Percentiles rank a stretch among this genome's conserved stretches.
phyloP scores from a whole-genome alignment of 2,888 invertebrate genomes.

The Hermaeophaga mercurialis region DNA sequence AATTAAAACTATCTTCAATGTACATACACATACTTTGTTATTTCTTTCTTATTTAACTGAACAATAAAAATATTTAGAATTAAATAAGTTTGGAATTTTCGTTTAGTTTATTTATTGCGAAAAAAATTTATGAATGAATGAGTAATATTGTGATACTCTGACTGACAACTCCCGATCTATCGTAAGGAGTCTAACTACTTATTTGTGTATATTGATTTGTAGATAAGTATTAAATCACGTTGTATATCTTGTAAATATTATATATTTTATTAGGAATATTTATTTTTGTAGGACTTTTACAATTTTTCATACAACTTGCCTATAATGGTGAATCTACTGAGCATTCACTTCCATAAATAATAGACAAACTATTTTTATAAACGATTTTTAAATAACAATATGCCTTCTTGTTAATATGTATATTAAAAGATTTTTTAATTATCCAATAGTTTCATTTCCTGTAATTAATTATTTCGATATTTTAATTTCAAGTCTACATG shows the following conservation, averaged over 20 bases:
- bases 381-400: conserved; percentile 17
- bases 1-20: too few species aligned
- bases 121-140: conserved; percentile 7
- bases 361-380: conserved; percentile 13
- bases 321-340: conserved; percentile 17
- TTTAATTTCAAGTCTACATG: too few species aligned
- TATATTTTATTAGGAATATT: conserved; percentile 48
- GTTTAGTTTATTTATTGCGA: background rate
- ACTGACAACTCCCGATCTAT: conserved; percentile 43
- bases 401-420: conserved; percentile 22
- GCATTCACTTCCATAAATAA: background rate
- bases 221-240: conserved; percentile 48
- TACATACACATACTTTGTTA: too few species aligned
- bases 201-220: conserved; percentile 52
- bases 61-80: too few species aligned
- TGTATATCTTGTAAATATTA: conserved; percentile 50
- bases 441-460: conserved; percentile 15
- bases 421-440: conserved; percentile 13
- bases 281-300: conserved; percentile 46
- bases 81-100: background rate
- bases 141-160: conserved; percentile 30
- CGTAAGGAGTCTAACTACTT: conserved; percentile 48
- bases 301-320: conserved; percentile 34
- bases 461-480: too few species aligned
- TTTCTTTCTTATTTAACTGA: too few species aligned